phyloP scores from a whole-genome alignment of 1,140 invertebrate species.

The Zaprionus tsacasi region DNA sequence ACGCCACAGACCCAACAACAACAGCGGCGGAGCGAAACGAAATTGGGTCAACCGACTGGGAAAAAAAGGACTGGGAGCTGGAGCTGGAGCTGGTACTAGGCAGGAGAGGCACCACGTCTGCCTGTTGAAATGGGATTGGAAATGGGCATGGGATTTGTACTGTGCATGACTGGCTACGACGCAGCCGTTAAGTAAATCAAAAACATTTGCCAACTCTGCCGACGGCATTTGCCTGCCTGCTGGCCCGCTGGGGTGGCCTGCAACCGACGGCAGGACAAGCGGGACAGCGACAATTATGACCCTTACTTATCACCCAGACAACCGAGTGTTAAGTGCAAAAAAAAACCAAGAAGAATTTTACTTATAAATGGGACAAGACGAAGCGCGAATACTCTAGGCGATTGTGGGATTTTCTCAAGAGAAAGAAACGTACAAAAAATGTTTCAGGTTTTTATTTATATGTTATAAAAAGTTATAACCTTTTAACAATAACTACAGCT shows the following conservation, averaged over 20 bases:
- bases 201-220: slow-evolving; percentile 56
- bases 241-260: neutral
- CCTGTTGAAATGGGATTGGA: neutral
- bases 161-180: neutral
- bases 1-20: slow-evolving; percentile 8
- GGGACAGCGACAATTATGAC: slow-evolving; percentile 56
- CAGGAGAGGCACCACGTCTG: neutral
- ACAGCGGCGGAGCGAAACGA: slow-evolving; percentile 1
- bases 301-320: slow-evolving; percentile 64
- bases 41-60: slow-evolving; percentile 57
- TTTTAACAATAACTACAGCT: no score
- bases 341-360: neutral
- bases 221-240: slow-evolving; percentile 35
- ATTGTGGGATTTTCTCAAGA: no score
- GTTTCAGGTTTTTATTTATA: no score
- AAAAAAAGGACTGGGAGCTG: neutral
- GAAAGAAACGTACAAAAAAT: no score
- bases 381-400: neutral
- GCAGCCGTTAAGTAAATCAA: slow-evolving; percentile 51
- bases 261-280: neutral
- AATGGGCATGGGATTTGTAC: slow-evolving; percentile 9
- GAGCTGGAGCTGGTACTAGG: neutral
- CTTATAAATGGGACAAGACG: neutral
- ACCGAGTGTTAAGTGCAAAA: slow-evolving; percentile 21
- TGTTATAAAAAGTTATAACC: no score